phyloP scores from a whole-genome alignment of 2,888 invertebrate species.

The Myopa testacea region DNA sequence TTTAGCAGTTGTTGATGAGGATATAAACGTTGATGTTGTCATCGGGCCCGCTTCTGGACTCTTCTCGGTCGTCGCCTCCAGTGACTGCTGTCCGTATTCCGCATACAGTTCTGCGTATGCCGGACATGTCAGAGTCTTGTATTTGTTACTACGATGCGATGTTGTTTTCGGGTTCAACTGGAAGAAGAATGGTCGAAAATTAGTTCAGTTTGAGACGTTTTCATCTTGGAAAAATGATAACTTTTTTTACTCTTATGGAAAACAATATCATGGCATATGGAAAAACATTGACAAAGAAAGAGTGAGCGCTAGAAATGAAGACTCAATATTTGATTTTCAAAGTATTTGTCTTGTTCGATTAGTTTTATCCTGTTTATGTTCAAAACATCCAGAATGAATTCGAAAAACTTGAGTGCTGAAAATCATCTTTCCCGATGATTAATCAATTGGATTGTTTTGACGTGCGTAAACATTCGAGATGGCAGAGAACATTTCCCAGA shows the following conservation, averaged over 20 bases:
- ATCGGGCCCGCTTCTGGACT: conserved; percentile 5
- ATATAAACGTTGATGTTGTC: conserved; percentile 37
- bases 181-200: neutral
- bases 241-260: neutral
- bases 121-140: conserved; percentile 50
- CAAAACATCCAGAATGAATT: too few relatives aligned
- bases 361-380: too few relatives aligned
- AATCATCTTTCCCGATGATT: too few relatives aligned
- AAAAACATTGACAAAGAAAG: neutral
- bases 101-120: conserved; percentile 57
- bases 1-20: conserved; percentile 48
- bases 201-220: neutral
- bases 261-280: neutral
- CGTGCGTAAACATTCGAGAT: too few relatives aligned
- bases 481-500: too few relatives aligned
- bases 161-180: conserved; percentile 4
- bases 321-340: too few relatives aligned
- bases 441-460: too few relatives aligned
- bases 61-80: conserved; percentile 36
- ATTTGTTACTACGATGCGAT: conserved; percentile 30
- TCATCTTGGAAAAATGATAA: neutral
- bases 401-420: too few relatives aligned
- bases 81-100: conserved; percentile 46
- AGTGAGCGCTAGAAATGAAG: too few relatives aligned
- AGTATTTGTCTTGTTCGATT: too few relatives aligned